A percentile compares a stretch with the other conserved stretches of the same genome.
Evolutionary conservation across 64 coral and sea anemone species (phyloP).

Genomic region (Stichodactyla helianthus): DNA sequence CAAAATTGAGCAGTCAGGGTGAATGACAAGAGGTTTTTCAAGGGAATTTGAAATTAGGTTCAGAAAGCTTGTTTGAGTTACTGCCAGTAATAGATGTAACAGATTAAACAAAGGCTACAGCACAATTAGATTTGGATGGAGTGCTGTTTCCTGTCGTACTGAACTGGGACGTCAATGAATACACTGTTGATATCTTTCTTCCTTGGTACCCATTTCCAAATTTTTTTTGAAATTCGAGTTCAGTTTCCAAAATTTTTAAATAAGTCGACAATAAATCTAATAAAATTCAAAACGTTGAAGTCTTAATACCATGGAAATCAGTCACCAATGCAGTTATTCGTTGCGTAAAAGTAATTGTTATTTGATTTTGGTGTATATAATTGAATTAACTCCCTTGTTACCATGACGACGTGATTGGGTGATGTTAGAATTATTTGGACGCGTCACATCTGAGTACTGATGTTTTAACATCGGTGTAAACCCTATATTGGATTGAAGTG

Average conservation of each 20-base stretch:
- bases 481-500: no score
- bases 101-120: background rate
- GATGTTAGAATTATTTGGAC: background rate
- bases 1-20: background rate
- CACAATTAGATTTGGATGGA: background rate
- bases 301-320: no score
- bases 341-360: background rate
- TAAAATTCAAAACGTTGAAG: background rate
- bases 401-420: background rate
- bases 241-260: background rate
- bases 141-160: background rate
- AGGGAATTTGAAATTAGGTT: background rate
- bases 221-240: background rate
- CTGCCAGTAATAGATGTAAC: background rate
- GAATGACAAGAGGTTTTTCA: background rate
- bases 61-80: background rate
- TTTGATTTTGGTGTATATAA: background rate
- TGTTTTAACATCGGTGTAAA: no score
- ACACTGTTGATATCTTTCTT: no score
- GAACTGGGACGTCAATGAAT: background rate
- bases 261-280: no score
- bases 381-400: background rate
- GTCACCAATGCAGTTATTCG: no score
- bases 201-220: background rate
- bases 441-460: no score